Conservation (phyloP, 2,888 invertebrate species). For the Pyrgus malvae region DNA sequence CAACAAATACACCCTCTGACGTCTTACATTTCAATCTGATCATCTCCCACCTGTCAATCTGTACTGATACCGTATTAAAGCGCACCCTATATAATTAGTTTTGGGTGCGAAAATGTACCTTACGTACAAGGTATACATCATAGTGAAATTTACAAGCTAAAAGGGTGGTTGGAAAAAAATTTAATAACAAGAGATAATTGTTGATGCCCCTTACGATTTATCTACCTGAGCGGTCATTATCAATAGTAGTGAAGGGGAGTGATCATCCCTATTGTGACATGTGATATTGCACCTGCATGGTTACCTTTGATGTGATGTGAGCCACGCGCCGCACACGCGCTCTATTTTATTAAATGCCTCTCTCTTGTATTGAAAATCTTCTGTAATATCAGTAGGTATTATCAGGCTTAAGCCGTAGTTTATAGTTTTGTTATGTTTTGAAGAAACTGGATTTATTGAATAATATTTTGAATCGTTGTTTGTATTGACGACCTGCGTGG, state of each 20-base stretch:
- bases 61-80: conserved; percentile 57
- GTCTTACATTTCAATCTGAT: conserved; percentile 57
- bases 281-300: conserved; percentile 59
- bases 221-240: conserved; percentile 67
- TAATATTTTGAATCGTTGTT: too few species aligned
- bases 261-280: conserved; percentile 43
- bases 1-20: conserved; percentile 45
- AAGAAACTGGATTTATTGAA: too few species aligned
- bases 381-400: neutral
- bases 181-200: conserved; percentile 64
- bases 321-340: conserved; percentile 43
- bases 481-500: too few species aligned
- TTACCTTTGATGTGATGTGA: conserved; percentile 66
- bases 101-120: conserved; percentile 19
- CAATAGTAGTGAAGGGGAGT: conserved; percentile 48
- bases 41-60: conserved; percentile 69
- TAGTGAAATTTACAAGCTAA: conserved; percentile 24
- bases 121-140: conserved; percentile 27
- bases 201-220: conserved; percentile 65
- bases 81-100: conserved; percentile 40
- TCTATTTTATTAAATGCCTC: conserved; percentile 18
- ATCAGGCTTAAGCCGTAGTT: neutral
- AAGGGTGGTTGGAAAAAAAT: conserved; percentile 40
- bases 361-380: conserved; percentile 8
- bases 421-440: conserved; percentile 1